Evolutionary conservation across 2,797 vertebrate genomes (phyloP).

Genomic region (Galaxias olidus): DNA sequence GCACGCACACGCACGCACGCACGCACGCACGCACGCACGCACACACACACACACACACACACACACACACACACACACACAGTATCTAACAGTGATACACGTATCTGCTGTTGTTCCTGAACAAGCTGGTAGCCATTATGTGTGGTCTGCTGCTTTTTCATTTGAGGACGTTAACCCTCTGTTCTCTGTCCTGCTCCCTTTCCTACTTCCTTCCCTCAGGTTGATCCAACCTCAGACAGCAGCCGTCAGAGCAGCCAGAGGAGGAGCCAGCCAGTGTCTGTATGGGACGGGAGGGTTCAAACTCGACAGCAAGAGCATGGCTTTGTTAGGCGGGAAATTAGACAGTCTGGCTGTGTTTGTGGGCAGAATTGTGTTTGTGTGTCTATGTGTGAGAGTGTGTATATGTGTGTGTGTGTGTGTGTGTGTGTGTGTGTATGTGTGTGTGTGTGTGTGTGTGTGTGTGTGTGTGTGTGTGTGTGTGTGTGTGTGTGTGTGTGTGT

Average conservation of each 20-base stretch:
- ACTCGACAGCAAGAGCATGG: constrained; percentile 2
- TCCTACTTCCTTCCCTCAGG: too few species aligned
- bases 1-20: constrained; percentile 2
- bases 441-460: constrained; percentile 2
- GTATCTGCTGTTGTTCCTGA: too few species aligned
- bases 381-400: too few species aligned
- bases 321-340: constrained; percentile 19
- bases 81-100: neutral
- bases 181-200: too few species aligned
- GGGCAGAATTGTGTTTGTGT: constrained; percentile 22
- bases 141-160: too few species aligned
- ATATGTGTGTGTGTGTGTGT: constrained; percentile 21
- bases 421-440: constrained; percentile 19
- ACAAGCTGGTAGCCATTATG: too few species aligned
- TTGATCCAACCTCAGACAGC: too few species aligned
- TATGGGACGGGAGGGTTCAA: too few species aligned
- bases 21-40: constrained; percentile 16
- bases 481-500: constrained; percentile 25
- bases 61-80: constrained; percentile 5
- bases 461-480: constrained; percentile 8
- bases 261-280: too few species aligned
- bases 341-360: constrained; percentile 14
- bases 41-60: constrained; percentile 8
- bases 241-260: too few species aligned
- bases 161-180: too few species aligned